Percentiles rank a stretch among this genome's conserved stretches.
phyloP scores from a whole-genome alignment of 2,888 invertebrate genomes.

The Falcaria lacertinaria region DNA sequence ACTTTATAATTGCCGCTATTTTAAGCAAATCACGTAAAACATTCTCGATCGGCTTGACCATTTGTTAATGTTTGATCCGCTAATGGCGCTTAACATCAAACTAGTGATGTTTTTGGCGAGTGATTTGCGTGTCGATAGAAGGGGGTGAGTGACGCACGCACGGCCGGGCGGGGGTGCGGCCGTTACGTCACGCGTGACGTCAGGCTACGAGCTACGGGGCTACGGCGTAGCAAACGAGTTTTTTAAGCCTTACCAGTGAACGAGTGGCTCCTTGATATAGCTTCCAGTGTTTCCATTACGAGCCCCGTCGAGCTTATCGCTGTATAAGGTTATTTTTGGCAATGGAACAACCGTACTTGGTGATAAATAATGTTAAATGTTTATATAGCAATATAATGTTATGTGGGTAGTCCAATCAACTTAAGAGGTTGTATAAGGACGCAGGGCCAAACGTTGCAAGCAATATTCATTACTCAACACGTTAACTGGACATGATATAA shows the following conservation, averaged over 20 bases:
- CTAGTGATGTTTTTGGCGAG: constrained; percentile 59
- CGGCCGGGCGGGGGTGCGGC: constrained; percentile 47
- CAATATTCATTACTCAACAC: constrained; percentile 45
- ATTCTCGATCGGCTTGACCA: constrained; percentile 15
- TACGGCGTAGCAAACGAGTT: constrained; percentile 22
- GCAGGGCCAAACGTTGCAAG: constrained; percentile 26
- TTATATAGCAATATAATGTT: constrained; percentile 18
- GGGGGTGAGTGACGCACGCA: constrained; percentile 42
- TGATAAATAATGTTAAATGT: constrained; percentile 5
- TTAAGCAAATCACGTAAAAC: constrained; percentile 5
- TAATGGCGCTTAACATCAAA: constrained; percentile 34
- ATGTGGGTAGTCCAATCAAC: constrained; percentile 38
- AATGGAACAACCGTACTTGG: not conserved
- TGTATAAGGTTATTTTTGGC: not conserved
- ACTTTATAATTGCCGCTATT: constrained; percentile 6
- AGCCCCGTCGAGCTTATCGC: not conserved
- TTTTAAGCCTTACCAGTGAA: not conserved
- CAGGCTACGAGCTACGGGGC: constrained; percentile 31
- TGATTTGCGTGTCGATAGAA: constrained; percentile 46
- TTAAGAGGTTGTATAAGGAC: constrained; percentile 39
- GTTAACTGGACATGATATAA: constrained; percentile 14
- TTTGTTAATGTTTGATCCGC: constrained; percentile 27
- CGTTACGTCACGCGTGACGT: constrained; percentile 66
- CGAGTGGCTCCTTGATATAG: not conserved
- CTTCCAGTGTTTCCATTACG: not conserved